Evolutionary conservation across 2,113 vertebrate genomes (phyloP).

Genomic region (Aythya baeri): DNA sequence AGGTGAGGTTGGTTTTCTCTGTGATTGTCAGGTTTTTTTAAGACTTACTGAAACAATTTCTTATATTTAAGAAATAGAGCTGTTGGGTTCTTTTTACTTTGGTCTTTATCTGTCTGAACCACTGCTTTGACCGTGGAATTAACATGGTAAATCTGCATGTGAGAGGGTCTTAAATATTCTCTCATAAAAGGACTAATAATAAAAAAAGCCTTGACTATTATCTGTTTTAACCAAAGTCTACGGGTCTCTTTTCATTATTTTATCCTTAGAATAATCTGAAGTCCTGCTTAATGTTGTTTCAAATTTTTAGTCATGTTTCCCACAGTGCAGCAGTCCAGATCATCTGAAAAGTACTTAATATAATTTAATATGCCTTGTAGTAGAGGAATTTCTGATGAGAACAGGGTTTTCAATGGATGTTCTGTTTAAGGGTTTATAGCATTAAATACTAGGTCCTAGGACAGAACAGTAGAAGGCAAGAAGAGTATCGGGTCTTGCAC

Average conservation of each 20-base stretch:
- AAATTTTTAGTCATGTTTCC: slow-evolving; percentile 1
- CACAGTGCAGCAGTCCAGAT: not conserved
- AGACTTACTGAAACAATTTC: slow-evolving; percentile 4
- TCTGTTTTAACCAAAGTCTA: slow-evolving; percentile 23
- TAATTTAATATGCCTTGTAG: not conserved
- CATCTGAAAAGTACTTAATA: not conserved
- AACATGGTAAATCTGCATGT: slow-evolving; percentile 35
- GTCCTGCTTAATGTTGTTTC: slow-evolving; percentile 15
- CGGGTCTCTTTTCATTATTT: slow-evolving; percentile 26
- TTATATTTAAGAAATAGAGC: not conserved
- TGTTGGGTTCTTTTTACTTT: slow-evolving; percentile 29
- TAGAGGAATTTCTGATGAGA: not conserved
- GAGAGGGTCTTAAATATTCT: slow-evolving; percentile 52
- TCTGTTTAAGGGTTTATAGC: slow-evolving; percentile 1
- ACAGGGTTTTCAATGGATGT: not conserved
- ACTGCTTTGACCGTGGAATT: slow-evolving; percentile 21
- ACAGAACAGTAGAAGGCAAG: not conserved
- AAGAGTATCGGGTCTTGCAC: not conserved
- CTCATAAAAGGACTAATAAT: slow-evolving; percentile 29
- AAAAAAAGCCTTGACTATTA: slow-evolving; percentile 24
- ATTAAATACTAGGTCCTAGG: not conserved
- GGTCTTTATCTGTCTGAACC: slow-evolving; percentile 20
- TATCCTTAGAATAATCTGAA: not conserved
- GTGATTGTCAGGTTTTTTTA: not conserved
- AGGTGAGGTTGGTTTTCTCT: slow-evolving; percentile 4